Base-by-base conservation (phyloP, 2,888 invertebrate species). In the Apotomis betuletana region DNA sequence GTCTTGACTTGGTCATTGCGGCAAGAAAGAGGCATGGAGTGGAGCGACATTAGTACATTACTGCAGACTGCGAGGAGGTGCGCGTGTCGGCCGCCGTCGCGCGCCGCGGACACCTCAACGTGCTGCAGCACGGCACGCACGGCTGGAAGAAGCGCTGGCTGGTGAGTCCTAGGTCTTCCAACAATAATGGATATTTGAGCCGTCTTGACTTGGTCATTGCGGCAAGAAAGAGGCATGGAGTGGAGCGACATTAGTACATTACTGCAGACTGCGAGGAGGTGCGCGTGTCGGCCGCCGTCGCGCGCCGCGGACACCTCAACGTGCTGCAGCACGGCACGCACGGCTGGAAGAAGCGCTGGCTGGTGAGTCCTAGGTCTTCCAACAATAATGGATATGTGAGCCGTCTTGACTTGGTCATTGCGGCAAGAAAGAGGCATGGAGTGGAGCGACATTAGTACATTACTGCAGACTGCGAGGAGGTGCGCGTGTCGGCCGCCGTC, bases 111-210 rank as follows among this genome's bases (percentile, higher is more conserved):
- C 97, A 98, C 83, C 95, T 99, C 83, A 99, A 99, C 91, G 98
- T 99, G 81, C 94, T 99, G 84, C 99, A 99, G 89, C 99, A 99
- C 89, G 98, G 98, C 85, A 98, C 98, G 65, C 98, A 98, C 80
- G 98, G 98, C 51, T 99, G 99, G 99, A 97, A 98, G 91, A 98
- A 98, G 86, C 96, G 98, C 87, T 99, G 98, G 98, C 98, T 99
- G 96, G 99, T 99, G 90, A 86, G 97, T 95, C 10, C n/a, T 41
- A 15, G 15, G 2, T 2, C 27, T 27, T 27, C 27, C 27, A 27
- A 27, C 27, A 1, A n/a, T n/a, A n/a, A 15, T 15, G 15, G 15
- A 15, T 15, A 15, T 15, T 0, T 15, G 15, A 15, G 15, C 15
- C 15, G 15, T 15, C 15, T 15, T 15, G 0, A 15, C 15, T 15